Percentiles rank a stretch among this genome's conserved stretches.
phyloP scores from a whole-genome alignment of 2,888 invertebrate species.

The Torymus texanus region DNA sequence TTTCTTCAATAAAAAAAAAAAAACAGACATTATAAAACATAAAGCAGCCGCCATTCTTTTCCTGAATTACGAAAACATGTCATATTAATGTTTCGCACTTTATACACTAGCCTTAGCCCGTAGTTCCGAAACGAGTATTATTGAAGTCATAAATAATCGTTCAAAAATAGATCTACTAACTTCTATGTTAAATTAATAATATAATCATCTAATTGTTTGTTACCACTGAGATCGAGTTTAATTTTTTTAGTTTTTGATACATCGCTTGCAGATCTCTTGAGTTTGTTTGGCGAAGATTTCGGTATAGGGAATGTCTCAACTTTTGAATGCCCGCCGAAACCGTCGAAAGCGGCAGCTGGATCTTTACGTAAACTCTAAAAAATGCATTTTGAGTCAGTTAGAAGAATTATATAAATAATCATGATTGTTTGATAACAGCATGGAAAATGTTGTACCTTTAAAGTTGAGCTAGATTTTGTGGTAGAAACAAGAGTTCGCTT shows the following conservation, averaged over 20 bases:
- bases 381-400: neutral
- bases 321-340: slow-evolving; percentile 62
- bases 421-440: neutral
- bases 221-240: slow-evolving; percentile 45
- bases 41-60: neutral
- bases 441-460: slow-evolving; percentile 29
- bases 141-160: slow-evolving; percentile 33
- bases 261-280: slow-evolving; percentile 50
- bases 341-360: slow-evolving; percentile 55
- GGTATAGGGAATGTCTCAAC: slow-evolving; percentile 55
- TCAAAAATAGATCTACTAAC: slow-evolving; percentile 43
- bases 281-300: slow-evolving; percentile 45
- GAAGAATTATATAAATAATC: neutral
- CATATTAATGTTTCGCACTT: slow-evolving; percentile 6
- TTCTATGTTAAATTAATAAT: slow-evolving; percentile 54
- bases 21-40: slow-evolving; percentile 13
- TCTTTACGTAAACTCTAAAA: slow-evolving; percentile 21
- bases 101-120: slow-evolving; percentile 8
- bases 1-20: neutral
- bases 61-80: neutral
- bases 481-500: slow-evolving; percentile 21
- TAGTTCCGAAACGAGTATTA: slow-evolving; percentile 13
- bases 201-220: slow-evolving; percentile 48
- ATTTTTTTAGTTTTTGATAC: slow-evolving; percentile 53
- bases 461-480: slow-evolving; percentile 28